These are phyloP conservation scores for Conger conger DNA, from an alignment of 2,113 vertebrate species.

Conservation along the genomic window DNA sequence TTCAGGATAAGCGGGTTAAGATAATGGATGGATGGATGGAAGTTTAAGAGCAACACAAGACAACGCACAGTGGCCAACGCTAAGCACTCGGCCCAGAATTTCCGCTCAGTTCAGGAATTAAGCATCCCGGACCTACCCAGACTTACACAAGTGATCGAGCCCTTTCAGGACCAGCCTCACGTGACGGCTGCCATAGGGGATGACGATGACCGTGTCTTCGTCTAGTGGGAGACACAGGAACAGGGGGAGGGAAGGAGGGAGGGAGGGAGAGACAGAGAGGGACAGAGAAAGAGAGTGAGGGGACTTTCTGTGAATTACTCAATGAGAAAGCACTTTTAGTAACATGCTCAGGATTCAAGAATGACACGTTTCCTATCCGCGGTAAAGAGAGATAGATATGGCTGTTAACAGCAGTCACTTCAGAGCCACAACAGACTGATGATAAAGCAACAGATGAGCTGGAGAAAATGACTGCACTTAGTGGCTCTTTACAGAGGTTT, in stretches of 20 bases:
- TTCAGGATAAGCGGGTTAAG: no score
- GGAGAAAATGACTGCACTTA: neutral
- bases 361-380: neutral
- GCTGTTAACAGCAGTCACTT: neutral
- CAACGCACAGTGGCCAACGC: neutral
- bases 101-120: conserved; percentile 55
- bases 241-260: conserved; percentile 1
- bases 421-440: neutral
- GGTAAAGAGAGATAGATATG: neutral
- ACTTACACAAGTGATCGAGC: conserved; percentile 97
- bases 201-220: conserved; percentile 84
- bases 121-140: conserved; percentile 74
- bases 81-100: conserved; percentile 5
- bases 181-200: conserved; percentile 91
- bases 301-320: conserved; percentile 2
- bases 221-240: conserved; percentile 56
- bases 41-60: neutral
- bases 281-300: conserved; percentile 30
- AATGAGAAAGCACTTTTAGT: neutral
- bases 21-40: no score
- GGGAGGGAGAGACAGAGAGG: neutral
- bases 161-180: conserved; percentile 92
- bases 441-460: neutral
- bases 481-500: neutral
- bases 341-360: neutral